phyloP scores from a whole-genome alignment of 2,888 invertebrate genomes.

The Agrotis ipsilon region DNA sequence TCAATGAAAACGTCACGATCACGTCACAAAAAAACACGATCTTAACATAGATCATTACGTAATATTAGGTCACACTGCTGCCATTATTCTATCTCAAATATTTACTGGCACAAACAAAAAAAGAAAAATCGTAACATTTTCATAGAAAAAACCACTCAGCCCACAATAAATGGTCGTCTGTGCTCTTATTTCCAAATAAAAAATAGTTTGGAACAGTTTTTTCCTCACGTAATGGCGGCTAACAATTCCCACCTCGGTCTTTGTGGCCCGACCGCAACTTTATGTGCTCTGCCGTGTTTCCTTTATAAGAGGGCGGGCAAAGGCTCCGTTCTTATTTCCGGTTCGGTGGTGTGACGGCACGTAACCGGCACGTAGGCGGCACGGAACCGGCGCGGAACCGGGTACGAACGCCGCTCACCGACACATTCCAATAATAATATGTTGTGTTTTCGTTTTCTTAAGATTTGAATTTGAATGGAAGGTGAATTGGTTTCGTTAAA shows the following conservation, averaged over 20 bases:
- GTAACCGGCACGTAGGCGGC: conserved; percentile 71
- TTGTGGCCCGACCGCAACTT: conserved; percentile 76
- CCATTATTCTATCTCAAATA: not conserved
- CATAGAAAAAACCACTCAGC: conserved; percentile 24
- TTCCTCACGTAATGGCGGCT: conserved; percentile 22
- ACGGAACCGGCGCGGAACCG: conserved; percentile 68
- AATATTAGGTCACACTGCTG: not conserved
- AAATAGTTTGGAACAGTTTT: conserved; percentile 17
- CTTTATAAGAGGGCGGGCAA: conserved; percentile 84
- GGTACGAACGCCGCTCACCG: conserved; percentile 70
- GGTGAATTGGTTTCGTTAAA: not conserved
- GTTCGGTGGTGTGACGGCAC: conserved; percentile 82
- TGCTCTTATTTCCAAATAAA: conserved; percentile 34
- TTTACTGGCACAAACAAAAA: not conserved
- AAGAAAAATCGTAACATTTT: conserved; percentile 7
- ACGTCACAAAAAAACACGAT: too few species aligned
- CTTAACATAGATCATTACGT: not conserved
- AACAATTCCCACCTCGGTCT: conserved; percentile 44
- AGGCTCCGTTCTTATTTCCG: conserved; percentile 83
- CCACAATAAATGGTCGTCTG: conserved; percentile 17
- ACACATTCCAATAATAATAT: conserved; percentile 74
- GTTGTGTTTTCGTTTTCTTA: conserved; percentile 64
- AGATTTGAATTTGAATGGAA: conserved; percentile 49
- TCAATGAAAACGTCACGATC: not conserved
- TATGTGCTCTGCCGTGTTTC: conserved; percentile 79